Conservation (phyloP, 2,888 invertebrate genomes). For the Ceratothoa steindachneri region DNA sequence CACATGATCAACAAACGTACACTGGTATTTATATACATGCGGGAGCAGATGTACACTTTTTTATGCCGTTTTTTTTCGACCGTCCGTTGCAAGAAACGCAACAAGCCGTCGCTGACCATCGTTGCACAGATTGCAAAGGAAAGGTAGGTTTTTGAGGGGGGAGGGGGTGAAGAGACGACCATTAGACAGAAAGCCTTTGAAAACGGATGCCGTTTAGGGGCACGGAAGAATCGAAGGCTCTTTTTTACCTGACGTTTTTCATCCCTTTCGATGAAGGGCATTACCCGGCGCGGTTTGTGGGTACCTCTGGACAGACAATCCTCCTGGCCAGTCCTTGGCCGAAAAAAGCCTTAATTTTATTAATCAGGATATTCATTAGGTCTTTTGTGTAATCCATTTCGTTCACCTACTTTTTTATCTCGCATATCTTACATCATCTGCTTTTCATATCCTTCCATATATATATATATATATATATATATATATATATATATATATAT, state of each 20-base stretch:
- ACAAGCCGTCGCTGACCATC: constrained; percentile 4
- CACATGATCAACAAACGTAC: neutral
- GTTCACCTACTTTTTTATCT: too few relatives aligned
- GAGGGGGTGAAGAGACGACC: too few relatives aligned
- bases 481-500: constrained; percentile 12
- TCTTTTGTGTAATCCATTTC: too few relatives aligned
- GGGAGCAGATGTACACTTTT: neutral
- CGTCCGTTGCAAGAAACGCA: constrained; percentile 10
- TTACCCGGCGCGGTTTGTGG: neutral
- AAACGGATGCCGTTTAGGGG: neutral
- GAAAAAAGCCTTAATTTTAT: too few relatives aligned
- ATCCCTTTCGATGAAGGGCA: neutral
- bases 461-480: constrained; percentile 11
- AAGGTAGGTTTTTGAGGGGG: neutral
- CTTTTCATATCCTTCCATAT: too few relatives aligned
- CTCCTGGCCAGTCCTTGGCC: too few relatives aligned
- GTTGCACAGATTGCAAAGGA: constrained; percentile 7
- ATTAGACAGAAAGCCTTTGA: neutral
- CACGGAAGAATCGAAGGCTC: neutral
- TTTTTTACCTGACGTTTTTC: neutral
- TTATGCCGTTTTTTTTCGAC: neutral
- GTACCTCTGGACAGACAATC: too few relatives aligned
- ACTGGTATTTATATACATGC: neutral
- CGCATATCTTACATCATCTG: too few relatives aligned
- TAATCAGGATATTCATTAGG: too few relatives aligned